Base-by-base conservation (phyloP, 1,140 invertebrate species). In the Tribolium castaneum region DNA sequence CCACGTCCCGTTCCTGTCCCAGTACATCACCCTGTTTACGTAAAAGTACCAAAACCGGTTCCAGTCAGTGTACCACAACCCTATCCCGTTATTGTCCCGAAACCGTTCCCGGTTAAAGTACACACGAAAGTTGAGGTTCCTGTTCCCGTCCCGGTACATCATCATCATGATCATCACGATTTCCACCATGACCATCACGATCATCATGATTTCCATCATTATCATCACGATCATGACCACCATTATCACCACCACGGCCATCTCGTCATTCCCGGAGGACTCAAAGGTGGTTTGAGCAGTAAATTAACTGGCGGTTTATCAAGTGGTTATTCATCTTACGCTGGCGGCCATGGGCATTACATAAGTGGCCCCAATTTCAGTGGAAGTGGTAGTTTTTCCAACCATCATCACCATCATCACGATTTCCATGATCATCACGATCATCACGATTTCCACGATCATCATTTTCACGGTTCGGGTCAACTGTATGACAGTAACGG, bases 21-120 rank as follows among this genome's bases (percentile, higher is more conserved):
- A 45, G 85, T 87, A 5, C 84, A 83, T 71, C 83, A 81, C 9
- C 83, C 85, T 70, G 84, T 87, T 39, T 85, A 83, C 52, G 81
- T 87, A 12, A 82, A 83, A 76, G 84, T 87, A 75, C 83, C 86
- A 1, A 83, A 84, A 6, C 83, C 85, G 6, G 85, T 86, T 3
- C 84, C 84, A 22, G 84, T 85, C 7, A 79, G 70, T 45, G 83
- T 85, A 6, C 80, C 82, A 22, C 81, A 81, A 74, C 84, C 83
- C 6, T 83, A 83, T 56, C 82, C 84, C 30, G 85, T 86, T 6
- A 74, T 81, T 9, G 75, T 83, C n/a, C 74, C 81, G 54, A 83
- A 78, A 45, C 82, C 82, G 6, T 82, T 80, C 12, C 78, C 82
- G 50, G 83, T 84, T 12, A 25, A 51, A 14, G 82, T 84, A 19